Conservation (phyloP, 2,888 invertebrate species). For the Plemyria rubiginata region DNA sequence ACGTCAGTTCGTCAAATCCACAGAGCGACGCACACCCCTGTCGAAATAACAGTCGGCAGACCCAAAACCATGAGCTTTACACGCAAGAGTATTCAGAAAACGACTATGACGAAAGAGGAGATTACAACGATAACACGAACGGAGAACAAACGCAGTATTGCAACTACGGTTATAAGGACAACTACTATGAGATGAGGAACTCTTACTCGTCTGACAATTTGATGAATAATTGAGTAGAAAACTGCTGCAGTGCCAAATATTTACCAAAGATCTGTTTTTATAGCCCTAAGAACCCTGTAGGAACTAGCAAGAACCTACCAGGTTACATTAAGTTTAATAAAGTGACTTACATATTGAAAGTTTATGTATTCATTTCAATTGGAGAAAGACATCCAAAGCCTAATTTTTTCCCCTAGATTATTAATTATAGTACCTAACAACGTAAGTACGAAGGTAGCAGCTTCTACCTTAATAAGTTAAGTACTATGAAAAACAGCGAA, state of each 20-base stretch:
- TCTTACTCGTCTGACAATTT: conserved; percentile 65
- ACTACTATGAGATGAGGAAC: conserved; percentile 72
- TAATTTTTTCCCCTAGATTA: too few relatives aligned
- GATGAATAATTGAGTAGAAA: conserved; percentile 56
- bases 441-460: too few relatives aligned
- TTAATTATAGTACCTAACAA: too few relatives aligned
- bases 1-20: conserved; percentile 60
- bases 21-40: conserved; percentile 48
- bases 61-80: conserved; percentile 55
- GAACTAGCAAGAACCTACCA: too few relatives aligned
- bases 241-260: conserved; percentile 20
- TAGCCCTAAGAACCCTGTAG: neutral
- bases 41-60: conserved; percentile 43
- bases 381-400: too few relatives aligned
- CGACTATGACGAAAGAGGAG: conserved; percentile 69
- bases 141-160: conserved; percentile 67
- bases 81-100: conserved; percentile 68
- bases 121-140: conserved; percentile 62
- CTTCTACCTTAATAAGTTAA: too few relatives aligned
- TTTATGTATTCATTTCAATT: neutral
- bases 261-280: conserved; percentile 25
- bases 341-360: conserved; percentile 19
- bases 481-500: neutral
- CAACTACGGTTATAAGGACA: conserved; percentile 74
- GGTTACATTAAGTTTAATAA: conserved; percentile 18